Percentiles rank a stretch among this genome's conserved stretches.
phyloP scores from a whole-genome alignment of 2,113 vertebrate genomes.

The Ophthalmolycus amberensis region DNA sequence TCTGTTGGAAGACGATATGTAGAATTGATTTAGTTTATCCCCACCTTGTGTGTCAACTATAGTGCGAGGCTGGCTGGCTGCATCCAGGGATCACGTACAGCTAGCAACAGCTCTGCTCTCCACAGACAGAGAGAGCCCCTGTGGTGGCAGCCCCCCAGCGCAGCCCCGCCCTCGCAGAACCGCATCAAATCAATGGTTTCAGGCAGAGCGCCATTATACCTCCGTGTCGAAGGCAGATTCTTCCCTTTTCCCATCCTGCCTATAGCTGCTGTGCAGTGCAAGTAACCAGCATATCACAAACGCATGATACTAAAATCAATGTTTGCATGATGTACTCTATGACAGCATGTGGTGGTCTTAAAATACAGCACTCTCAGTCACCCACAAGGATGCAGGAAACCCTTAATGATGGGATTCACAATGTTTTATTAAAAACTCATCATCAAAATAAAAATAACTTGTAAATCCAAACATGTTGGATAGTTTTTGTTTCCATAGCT shows the following conservation, averaged over 20 bases:
- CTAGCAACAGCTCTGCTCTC: conserved; percentile 38
- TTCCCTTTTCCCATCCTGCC: background rate
- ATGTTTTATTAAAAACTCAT: conserved; percentile 14
- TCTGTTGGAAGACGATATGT: conserved; percentile 28
- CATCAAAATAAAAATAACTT: background rate
- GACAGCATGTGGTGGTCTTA: background rate
- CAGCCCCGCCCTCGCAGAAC: conserved; percentile 23
- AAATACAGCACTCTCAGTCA: background rate
- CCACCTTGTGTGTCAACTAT: conserved; percentile 25
- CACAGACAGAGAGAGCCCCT: conserved; percentile 25
- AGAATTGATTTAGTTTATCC: conserved; percentile 24
- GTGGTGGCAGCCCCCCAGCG: conserved; percentile 28
- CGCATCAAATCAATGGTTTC: conserved; percentile 59
- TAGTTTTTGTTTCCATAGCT: conserved; percentile 52
- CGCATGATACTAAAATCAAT: background rate
- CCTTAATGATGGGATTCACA: conserved; percentile 9
- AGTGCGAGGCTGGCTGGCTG: conserved; percentile 27
- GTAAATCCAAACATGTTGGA: conserved; percentile 1
- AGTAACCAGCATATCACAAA: conserved; percentile 9
- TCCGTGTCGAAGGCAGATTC: background rate
- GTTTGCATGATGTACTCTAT: background rate
- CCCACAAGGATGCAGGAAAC: background rate
- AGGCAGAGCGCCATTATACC: conserved; percentile 37
- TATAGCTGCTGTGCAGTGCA: conserved; percentile 6
- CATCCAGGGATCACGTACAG: conserved; percentile 32